Base-by-base conservation (phyloP, 2,797 vertebrate genomes). In the Coranthus polyacanthus region DNA sequence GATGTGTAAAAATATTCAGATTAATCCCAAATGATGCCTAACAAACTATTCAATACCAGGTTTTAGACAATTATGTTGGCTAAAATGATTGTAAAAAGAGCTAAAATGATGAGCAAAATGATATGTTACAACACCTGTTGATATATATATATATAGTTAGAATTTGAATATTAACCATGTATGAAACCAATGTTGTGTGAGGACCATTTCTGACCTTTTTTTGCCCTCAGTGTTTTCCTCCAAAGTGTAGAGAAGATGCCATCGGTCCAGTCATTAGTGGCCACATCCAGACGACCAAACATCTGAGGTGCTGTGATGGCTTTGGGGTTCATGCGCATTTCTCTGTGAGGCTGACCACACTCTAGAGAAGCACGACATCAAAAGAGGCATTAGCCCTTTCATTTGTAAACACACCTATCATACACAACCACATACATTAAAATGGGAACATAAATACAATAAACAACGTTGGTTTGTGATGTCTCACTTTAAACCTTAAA, bases 241-340 rank as follows among this genome's bases (percentile, higher is more conserved):
- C 98, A 99, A 22, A 99, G 94, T 0, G 95, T 92, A 22, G 98
- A 99, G 89, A 99, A 99, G 76, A 99, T 96, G 46, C 98, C 98
- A 60, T 99, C 98, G 0, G 98, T 99, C 98, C 98, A 99, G 77
- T 99, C 98, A 12, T 98, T 99, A 3, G 98, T 99, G 34, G 97
- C 96, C 42, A 97, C 96, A 29, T 99, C 97, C 0, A 99, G 94
- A 38, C 93, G 94, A 16, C 98, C 98, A 75, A 99, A 99, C 98
- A 99, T 99, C 86, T 99, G 98, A 1, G 97, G 83, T 2, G 97
- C 96, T 1, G 98, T 99, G 71, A 99, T 98, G 42, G 98, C 97
- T 93, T 99, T 99, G 26, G 98, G 98, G 86, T 99, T 99, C 97
- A 99, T 99, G 59, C 97, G 95, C 96, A 99, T 96, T 92, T 99